phyloP scores from a whole-genome alignment of 2,113 vertebrate species.

The Melanocharis versteri region DNA sequence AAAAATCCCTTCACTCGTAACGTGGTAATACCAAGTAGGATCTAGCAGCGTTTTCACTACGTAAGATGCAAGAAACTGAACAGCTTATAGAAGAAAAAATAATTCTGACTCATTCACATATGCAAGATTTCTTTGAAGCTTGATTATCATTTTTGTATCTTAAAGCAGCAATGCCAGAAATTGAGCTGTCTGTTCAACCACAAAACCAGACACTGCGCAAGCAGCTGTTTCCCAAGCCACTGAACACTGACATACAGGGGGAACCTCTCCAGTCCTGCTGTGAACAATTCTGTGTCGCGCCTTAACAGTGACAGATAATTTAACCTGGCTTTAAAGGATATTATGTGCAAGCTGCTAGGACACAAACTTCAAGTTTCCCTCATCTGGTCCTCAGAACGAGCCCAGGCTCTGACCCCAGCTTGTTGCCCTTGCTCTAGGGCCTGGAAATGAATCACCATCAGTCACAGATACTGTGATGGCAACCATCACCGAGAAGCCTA shows the following conservation, averaged over 20 bases:
- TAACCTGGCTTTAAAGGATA: conserved; percentile 7
- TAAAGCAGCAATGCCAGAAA: conserved; percentile 26
- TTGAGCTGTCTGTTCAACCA: conserved; percentile 8
- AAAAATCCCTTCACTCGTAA: neutral
- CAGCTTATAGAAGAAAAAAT: neutral
- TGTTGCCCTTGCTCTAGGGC: neutral
- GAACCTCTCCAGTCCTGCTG: conserved; percentile 17
- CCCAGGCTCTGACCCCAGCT: neutral
- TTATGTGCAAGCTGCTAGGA: neutral
- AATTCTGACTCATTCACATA: conserved; percentile 32
- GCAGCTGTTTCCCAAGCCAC: conserved; percentile 52
- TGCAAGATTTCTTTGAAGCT: neutral
- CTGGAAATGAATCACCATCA: neutral
- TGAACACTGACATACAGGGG: neutral
- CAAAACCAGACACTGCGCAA: neutral
- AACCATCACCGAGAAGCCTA: neutral
- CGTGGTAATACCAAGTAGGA: neutral
- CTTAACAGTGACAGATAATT: neutral
- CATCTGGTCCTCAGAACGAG: neutral
- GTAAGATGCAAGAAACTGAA: neutral
- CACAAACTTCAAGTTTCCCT: neutral
- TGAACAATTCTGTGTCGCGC: neutral
- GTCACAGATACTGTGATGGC: neutral
- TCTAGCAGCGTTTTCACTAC: neutral
- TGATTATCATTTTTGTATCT: conserved; percentile 15